Evolutionary conservation across 2,797 vertebrate species (phyloP), one percentile per base, ranked within the genome.

Genomic region (Sebastes glaucus): DNA sequence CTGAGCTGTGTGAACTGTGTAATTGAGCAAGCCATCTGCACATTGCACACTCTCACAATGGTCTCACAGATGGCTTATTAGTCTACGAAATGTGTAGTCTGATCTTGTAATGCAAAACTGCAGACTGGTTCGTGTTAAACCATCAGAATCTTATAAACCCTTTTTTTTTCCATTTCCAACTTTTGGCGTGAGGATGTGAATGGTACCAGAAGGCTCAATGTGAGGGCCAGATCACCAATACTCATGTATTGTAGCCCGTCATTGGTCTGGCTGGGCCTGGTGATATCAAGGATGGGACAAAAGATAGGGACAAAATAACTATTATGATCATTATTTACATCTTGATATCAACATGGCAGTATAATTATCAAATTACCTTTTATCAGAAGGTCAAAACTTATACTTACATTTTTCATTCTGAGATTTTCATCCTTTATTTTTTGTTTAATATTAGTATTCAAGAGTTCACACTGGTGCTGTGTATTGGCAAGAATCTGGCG

Each of bases 61-160:
- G 66, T 80, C 74, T 74, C 81, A 81, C 89, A 87, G 83, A 91
- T 89, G 88, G 90, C 74, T 78, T 88, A 88, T 90, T 92, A 89
- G 82, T 75, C 81, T 23, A 73, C 38, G 13, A 89, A 82, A 85
- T 82, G 75, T 82, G 74, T 68, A 67, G 66, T 76, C 75, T 86
- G 62, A 82, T 85, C 66, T 81, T 65, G 72, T 77, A 77, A 56
- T 74, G 72, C 71, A 84, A 84, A 84, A 84, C 46, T 70, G 27
- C 74, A 77, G 60, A 53, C 28, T 63, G n/a, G 78, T 66, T 78
- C 6, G 56, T 77, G 80, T 82, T 71, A 70, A 53, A 59, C 60
- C 67, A 46, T 76, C 56, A 64, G 9, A 64, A 46, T 82, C 63
- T 42, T 73, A n/a, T 62, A 55, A 83, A 70, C 20, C 10, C 11